phyloP scores from a whole-genome alignment of 1,140 invertebrate genomes.

The Drosophila biarmipes region DNA sequence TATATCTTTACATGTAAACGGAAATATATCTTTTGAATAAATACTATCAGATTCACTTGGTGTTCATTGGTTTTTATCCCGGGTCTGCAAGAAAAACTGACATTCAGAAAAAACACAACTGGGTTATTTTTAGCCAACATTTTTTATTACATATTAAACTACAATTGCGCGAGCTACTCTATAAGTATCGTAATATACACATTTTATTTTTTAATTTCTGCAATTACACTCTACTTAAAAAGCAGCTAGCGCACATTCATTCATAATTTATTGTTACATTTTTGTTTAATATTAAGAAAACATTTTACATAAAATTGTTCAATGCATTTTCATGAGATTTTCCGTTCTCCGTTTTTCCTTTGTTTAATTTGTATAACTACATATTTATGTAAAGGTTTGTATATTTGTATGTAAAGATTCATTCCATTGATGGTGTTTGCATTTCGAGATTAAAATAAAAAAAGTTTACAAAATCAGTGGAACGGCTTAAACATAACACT shows the following conservation, averaged over 20 bases:
- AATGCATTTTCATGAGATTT: slow-evolving; percentile 73
- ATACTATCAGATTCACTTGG: slow-evolving; percentile 19
- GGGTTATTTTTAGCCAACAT: slow-evolving; percentile 71
- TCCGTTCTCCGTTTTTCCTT: slow-evolving; percentile 35
- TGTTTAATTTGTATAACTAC: slow-evolving; percentile 67
- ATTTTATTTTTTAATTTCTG: background rate
- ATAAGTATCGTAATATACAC: background rate
- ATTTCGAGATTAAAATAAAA: slow-evolving; percentile 29
- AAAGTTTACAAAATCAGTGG: slow-evolving; percentile 28
- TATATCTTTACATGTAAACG: slow-evolving; percentile 47
- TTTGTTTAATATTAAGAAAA: slow-evolving; percentile 51
- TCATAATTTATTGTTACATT: slow-evolving; percentile 45
- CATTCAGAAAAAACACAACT: background rate
- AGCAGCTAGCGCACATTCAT: slow-evolving; percentile 25
- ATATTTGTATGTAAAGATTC: slow-evolving; percentile 63
- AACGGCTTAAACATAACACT: slow-evolving; percentile 53
- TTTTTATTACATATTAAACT: slow-evolving; percentile 66
- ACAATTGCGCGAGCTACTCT: slow-evolving; percentile 27
- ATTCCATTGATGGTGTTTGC: slow-evolving; percentile 25
- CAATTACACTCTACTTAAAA: slow-evolving; percentile 1
- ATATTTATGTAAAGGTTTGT: slow-evolving; percentile 60
- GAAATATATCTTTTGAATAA: slow-evolving; percentile 43
- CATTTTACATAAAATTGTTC: slow-evolving; percentile 75
- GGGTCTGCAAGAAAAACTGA: background rate
- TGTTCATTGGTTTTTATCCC: background rate